These are phyloP conservation scores for Catocala sponsa DNA, from an alignment of 2,888 invertebrate species.

Conservation along the genomic window DNA sequence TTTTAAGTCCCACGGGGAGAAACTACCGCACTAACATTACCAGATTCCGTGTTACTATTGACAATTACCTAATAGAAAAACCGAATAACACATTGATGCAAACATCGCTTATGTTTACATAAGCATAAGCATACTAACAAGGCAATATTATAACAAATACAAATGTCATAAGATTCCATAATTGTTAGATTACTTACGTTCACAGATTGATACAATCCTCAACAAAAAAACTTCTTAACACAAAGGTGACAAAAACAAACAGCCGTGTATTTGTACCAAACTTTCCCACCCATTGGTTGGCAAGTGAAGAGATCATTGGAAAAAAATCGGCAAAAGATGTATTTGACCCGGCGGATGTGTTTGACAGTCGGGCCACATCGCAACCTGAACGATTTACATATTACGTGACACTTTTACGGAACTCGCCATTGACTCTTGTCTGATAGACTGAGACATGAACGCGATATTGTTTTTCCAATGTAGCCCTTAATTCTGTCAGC, in stretches of 20 bases:
- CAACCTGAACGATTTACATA: constrained; percentile 87
- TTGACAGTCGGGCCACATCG: constrained; percentile 86
- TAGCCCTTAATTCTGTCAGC: constrained; percentile 66
- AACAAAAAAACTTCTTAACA: neutral
- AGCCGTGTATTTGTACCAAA: constrained; percentile 57
- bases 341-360: constrained; percentile 74
- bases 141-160: too few relatives aligned
- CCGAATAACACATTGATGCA: too few relatives aligned
- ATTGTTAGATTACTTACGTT: too few relatives aligned
- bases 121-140: too few relatives aligned
- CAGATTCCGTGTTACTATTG: too few relatives aligned
- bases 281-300: constrained; percentile 63
- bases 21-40: too few relatives aligned
- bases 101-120: too few relatives aligned
- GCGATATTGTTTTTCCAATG: constrained; percentile 84
- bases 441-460: constrained; percentile 84
- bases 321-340: constrained; percentile 78
- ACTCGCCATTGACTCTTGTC: constrained; percentile 80
- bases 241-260: constrained; percentile 39
- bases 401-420: constrained; percentile 86
- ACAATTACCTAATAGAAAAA: too few relatives aligned
- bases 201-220: neutral
- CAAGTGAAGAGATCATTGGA: constrained; percentile 77
- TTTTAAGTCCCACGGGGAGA: too few relatives aligned
- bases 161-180: too few relatives aligned